Percentiles rank a stretch among this genome's conserved stretches.
phyloP scores from a whole-genome alignment of 2,113 vertebrate species.

The Anhinga rufa region DNA sequence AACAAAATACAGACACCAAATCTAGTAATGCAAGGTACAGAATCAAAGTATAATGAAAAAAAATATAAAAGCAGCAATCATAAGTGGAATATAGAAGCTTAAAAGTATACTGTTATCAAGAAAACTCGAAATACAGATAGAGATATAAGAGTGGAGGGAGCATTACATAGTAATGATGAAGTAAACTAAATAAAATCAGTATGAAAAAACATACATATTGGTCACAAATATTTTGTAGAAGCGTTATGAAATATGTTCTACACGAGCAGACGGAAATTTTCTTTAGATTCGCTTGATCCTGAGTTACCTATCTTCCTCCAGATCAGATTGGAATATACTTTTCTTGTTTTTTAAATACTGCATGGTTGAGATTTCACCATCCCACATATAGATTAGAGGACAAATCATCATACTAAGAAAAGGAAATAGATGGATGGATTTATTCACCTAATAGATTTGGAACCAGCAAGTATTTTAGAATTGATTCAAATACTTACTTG shows the following conservation, averaged over 20 bases:
- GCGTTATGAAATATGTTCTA: not conserved
- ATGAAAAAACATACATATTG: not conserved
- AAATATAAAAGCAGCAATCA: not conserved
- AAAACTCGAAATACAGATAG: not conserved
- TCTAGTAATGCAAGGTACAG: not conserved
- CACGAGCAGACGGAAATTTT: not conserved
- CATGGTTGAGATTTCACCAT: not conserved
- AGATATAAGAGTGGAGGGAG: not conserved
- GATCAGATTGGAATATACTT: fast-evolving
- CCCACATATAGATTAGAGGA: not conserved
- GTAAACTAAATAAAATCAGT: not conserved
- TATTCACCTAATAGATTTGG: not conserved
- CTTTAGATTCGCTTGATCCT: not conserved
- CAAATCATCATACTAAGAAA: not conserved
- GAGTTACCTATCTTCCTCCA: not conserved
- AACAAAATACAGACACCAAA: not conserved
- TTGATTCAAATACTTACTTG: not conserved
- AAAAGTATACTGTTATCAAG: not conserved
- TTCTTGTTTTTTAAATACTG: not conserved
- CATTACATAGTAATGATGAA: not conserved
- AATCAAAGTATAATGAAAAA: not conserved
- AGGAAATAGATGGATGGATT: not conserved
- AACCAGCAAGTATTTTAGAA: not conserved
- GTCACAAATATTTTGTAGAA: not conserved
- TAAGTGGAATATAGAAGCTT: not conserved